Conservation (phyloP, 2,888 invertebrate species). For the Hyalella azteca region DNA sequence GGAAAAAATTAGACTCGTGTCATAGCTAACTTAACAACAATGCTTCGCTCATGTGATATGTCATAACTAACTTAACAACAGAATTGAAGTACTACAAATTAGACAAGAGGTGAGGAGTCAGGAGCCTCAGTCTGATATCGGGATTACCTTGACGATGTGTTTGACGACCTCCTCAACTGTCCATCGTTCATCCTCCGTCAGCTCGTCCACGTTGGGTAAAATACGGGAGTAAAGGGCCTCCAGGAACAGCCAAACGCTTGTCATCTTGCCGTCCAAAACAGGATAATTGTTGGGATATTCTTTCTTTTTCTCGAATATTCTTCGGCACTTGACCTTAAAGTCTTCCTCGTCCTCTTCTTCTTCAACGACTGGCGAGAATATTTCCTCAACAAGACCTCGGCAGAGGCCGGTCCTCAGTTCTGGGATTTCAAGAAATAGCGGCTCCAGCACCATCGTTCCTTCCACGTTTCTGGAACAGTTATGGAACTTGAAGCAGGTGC, state of each 20-base stretch:
- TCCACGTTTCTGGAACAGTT: neutral
- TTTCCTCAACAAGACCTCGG: neutral
- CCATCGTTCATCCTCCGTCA: neutral
- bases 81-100: too few relatives aligned
- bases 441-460: slow-evolving; percentile 5
- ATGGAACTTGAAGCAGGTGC: neutral
- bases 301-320: slow-evolving; percentile 20
- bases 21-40: too few relatives aligned
- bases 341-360: neutral
- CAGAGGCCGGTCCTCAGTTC: slow-evolving; percentile 3
- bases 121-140: too few relatives aligned
- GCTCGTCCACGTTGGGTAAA: neutral
- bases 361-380: neutral
- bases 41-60: too few relatives aligned
- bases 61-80: too few relatives aligned
- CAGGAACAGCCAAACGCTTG: slow-evolving; percentile 6
- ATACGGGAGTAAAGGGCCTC: neutral
- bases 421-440: neutral
- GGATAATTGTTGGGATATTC: slow-evolving; percentile 15
- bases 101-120: too few relatives aligned
- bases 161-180: neutral
- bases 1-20: too few relatives aligned
- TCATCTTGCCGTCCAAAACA: slow-evolving; percentile 19
- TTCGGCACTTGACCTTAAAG: neutral
- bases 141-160: neutral